Base-by-base conservation (phyloP, 1,140 invertebrate species). In the Hypsibius dujardini region DNA sequence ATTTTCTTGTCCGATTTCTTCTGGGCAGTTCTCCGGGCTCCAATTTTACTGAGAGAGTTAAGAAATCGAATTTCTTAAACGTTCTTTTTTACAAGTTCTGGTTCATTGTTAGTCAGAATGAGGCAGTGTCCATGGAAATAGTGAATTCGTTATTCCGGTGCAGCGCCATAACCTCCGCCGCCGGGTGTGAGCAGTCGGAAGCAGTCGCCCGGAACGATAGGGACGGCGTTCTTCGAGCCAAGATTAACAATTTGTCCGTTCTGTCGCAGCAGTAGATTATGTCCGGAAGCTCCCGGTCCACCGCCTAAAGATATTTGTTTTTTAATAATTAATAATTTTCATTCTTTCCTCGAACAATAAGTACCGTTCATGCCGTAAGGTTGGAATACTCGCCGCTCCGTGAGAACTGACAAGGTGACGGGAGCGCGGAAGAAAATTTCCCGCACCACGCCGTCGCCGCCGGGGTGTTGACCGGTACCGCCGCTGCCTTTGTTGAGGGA, bases 361-460 rank as follows among this genome's bases (percentile, higher is more conserved):
- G 28, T 28, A 88, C 87, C 91, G 74, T 86, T 81, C 73, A 98
- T 78, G n/a, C 95, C 95, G 78, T 97, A 97, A 0, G 95, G 95
- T 69, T 84, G 79, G 77, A 95, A 87, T 0, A 92, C 90, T 76
- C 96, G 83, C 73, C 96, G 83, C 79, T 99, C 95, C 0, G 95
- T 97, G 2, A 99, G 82, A 0, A 98, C 86, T 0, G 92, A 97
- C 2, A 99, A 79, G 0, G 85, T 89, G 47, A 98, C 84, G 0
- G 84, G 80, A 62, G 87, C 85, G 47, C 94, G 83, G 81, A 98
- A 98, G 45, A 90, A 80, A n/a, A 96, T 81, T 81, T 94, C 87
- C 70, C 96, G 82, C 2, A 87, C 79, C 12, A 98, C 86, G 0
- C 96, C 96, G 78, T 97, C 89, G 1, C 96, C 95, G 1, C 96